Conservation (phyloP, 2,888 invertebrate genomes). For the Cecidostiba fungosa region DNA sequence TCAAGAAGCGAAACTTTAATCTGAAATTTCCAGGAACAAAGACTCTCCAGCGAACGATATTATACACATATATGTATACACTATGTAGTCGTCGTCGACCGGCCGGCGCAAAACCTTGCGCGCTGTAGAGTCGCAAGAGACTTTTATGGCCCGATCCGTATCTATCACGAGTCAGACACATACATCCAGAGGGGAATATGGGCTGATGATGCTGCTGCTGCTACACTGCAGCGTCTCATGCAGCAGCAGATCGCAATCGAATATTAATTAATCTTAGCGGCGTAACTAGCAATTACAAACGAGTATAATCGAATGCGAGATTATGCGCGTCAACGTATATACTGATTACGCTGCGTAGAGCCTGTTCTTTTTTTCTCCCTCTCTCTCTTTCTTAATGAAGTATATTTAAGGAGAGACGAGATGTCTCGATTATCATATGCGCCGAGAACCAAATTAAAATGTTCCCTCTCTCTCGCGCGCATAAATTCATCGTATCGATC, state of each 20-base stretch:
- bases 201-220: too few relatives aligned
- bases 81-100: neutral
- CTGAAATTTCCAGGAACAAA: constrained; percentile 1
- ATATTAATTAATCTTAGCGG: constrained; percentile 54
- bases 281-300: constrained; percentile 41
- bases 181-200: neutral
- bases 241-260: constrained; percentile 26
- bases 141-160: constrained; percentile 55
- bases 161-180: constrained; percentile 41
- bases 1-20: neutral
- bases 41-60: neutral
- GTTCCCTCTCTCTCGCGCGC: neutral
- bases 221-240: neutral
- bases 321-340: constrained; percentile 21
- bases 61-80: neutral
- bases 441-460: constrained; percentile 31
- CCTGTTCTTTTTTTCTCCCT: neutral
- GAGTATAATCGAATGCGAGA: constrained; percentile 44
- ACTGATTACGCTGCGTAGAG: constrained; percentile 24
- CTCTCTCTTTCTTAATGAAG: neutral
- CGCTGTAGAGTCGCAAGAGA: constrained; percentile 30
- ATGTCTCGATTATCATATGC: constrained; percentile 4
- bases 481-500: too few relatives aligned
- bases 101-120: constrained; percentile 15
- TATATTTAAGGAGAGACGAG: constrained; percentile 30